phyloP scores from a whole-genome alignment of 2,888 invertebrate species.

The Hirtodrosophila duncani region DNA sequence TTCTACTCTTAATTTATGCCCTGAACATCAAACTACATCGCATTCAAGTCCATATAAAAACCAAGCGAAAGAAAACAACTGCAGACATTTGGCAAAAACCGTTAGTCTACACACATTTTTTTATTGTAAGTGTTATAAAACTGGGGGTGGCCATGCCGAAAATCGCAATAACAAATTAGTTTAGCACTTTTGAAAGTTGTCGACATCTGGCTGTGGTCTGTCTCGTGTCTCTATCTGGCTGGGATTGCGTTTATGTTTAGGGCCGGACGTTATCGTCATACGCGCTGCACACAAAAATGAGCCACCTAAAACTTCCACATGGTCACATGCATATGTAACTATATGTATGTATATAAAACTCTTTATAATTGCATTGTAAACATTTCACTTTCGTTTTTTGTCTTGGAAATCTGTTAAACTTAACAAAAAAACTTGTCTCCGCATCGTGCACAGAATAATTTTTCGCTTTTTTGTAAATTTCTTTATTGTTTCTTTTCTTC shows the following conservation, averaged over 20 bases:
- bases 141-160: constrained; percentile 52
- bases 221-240: neutral
- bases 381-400: constrained; percentile 66
- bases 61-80: no score
- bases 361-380: constrained; percentile 72
- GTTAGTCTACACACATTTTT: no score
- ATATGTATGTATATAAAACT: constrained; percentile 59
- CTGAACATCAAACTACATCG: constrained; percentile 23
- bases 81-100: no score
- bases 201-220: constrained; percentile 6
- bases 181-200: constrained; percentile 70
- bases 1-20: constrained; percentile 61
- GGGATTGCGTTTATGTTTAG: no score
- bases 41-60: no score
- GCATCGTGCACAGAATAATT: constrained; percentile 70
- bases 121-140: no score
- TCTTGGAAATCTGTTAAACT: constrained; percentile 42
- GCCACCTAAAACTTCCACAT: constrained; percentile 7
- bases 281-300: constrained; percentile 59
- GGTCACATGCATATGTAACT: constrained; percentile 2
- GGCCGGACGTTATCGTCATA: constrained; percentile 36
- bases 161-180: constrained; percentile 43
- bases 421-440: constrained; percentile 50
- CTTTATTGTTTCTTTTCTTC: constrained; percentile 5
- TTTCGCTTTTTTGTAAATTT: constrained; percentile 21